These are phyloP conservation scores for Lottia gigantea DNA, from an alignment of 2,888 invertebrate species.

Conservation along the genomic window DNA sequence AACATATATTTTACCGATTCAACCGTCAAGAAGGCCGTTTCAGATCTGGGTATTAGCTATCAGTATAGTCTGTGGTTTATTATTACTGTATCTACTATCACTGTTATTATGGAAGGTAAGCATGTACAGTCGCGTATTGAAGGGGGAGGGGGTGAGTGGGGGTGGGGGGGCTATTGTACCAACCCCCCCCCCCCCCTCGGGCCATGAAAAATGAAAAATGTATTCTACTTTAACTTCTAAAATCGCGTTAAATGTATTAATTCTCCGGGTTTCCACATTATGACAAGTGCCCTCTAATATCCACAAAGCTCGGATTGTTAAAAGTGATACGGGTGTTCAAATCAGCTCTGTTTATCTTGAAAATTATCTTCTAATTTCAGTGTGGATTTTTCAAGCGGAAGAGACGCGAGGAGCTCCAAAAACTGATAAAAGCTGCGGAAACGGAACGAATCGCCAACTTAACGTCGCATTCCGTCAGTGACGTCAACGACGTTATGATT, in stretches of 20 bases:
- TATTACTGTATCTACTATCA: conserved; percentile 46
- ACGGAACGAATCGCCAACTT: conserved; percentile 27
- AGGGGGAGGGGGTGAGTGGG: no score
- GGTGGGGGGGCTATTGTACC: no score
- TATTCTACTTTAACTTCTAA: no score
- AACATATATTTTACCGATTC: conserved; percentile 38
- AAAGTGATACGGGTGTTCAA: no score
- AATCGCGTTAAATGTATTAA: no score
- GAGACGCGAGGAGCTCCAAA: conserved; percentile 41
- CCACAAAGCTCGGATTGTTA: no score
- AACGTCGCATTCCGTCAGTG: conserved; percentile 24
- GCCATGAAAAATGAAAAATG: no score
- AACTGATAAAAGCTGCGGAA: conserved; percentile 28
- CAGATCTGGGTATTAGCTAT: conserved; percentile 50
- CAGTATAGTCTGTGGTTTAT: conserved; percentile 43
- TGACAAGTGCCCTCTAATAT: no score
- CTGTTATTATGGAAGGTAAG: conserved; percentile 53
- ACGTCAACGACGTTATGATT: conserved; percentile 26
- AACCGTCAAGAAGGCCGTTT: conserved; percentile 33
- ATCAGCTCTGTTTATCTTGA: neutral
- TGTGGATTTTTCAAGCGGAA: conserved; percentile 53
- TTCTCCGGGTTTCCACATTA: no score
- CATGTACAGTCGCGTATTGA: neutral
- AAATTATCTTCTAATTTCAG: conserved; percentile 32
- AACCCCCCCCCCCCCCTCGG: no score